Base-by-base conservation (phyloP, 2,113 vertebrate genomes). In the Harpagus bidentatus region DNA sequence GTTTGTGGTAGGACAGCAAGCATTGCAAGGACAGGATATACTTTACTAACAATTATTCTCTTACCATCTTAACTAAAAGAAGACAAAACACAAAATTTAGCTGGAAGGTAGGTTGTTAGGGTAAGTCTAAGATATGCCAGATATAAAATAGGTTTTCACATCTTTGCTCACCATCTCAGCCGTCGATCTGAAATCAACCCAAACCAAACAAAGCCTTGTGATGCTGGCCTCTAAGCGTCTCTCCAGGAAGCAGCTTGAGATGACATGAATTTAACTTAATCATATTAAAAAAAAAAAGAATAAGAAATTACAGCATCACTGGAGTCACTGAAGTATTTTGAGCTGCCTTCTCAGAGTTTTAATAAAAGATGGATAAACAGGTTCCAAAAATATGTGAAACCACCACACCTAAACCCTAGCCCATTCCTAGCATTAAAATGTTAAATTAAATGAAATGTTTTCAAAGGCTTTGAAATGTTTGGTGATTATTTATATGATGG, bases 351-450 rank as follows among this genome's bases (percentile, higher is more conserved):
- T 92, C 62, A 82, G 80, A 95, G 82, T 92, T 61, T 95, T 97
- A 96, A 96, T 96, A 93, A 95, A 92, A 91, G 87, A 97, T 6
- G 80, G 96, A 91, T 94, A 96, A 97, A 97, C 95, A 93, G 95
- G 96, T 97, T 98, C 80, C 88, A 96, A 91, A 97, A 96, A 93
- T 94, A 96, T 95, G 94, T 92, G 93, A 96, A 97, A 97, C 83
- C 73, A 97, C 95, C 96, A 96, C 96, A 79, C 97, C 97, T 97
- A 93, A 95, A 76, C 43, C 62, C 56, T 86, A 91, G 56, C 63
- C 88, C 83, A 86, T 94, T 95, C 79, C 73, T 83, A 91, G 92
- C 87, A 92, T 88, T 95, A 94, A 97, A 94, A 95, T 91, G 83
- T 84, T 92, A 94, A 94, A 92, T 93, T 86, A 85, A 94, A 95